Base-by-base conservation (phyloP, 2,888 invertebrate genomes). In the Magallana nippona region DNA sequence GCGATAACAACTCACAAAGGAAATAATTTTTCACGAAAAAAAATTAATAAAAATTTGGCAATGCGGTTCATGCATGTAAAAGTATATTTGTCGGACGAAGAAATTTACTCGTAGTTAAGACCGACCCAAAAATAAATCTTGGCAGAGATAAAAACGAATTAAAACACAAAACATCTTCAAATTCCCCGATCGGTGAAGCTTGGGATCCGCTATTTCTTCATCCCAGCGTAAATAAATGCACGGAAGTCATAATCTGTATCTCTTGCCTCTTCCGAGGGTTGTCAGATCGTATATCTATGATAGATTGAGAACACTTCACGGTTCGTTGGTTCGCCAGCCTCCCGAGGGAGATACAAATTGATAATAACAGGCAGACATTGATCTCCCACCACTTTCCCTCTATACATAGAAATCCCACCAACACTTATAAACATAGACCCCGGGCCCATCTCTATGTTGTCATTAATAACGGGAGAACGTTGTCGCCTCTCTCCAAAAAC, bases 241-340 rank as follows among this genome's bases (percentile, higher is more conserved):
- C 71, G 71, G 71, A 71, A 71, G 71, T 71, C 71, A 71, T 71
- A 22, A 71, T 71, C 71, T 32, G 13, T 63, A 27, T 71, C 71
- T 71, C 32, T 15, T 44, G 32, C 71, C 22, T 71, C 22, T 71
- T 71, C 27, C 71, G 27, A 10, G 22, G 22, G 27, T 71, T 71
- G 71, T 71, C 71, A 71, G 71, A 71, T 27, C 71, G 32, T 32
- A 32, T 71, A 71, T 11, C 71, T 3, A 32, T 71, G 71, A 71
- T 71, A 27, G 71, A 71, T 71, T 71, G 27, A 32, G 71, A 27
- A 32, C 27, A 13, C 71, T 10, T 71, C 71, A 71, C 71, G 71
- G 27, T 71, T 27, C 71, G 32, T 13, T 71, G 71, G 1, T 10
- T 22, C 44, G 44, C 32, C 71, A 71, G 71, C 22, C 71, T 71